Evolutionary conservation across 2,888 invertebrate genomes (phyloP).

Genomic region (Meiosimyza decipiens): DNA sequence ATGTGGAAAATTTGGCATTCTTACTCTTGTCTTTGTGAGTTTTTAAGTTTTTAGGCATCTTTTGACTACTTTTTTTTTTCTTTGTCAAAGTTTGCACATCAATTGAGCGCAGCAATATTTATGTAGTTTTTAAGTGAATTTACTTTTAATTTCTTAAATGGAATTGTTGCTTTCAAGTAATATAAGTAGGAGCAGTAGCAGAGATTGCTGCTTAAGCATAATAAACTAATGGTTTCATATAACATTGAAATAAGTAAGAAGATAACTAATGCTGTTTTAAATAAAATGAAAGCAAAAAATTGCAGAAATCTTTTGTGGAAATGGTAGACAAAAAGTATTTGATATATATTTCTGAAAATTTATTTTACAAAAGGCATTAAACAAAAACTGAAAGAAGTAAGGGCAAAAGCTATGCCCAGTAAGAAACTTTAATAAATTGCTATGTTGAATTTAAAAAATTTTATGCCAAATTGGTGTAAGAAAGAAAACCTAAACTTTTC

Average conservation of each 20-base stretch:
- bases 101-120: constrained; percentile 54
- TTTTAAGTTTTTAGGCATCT: constrained; percentile 2
- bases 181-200: background rate
- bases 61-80: constrained; percentile 9
- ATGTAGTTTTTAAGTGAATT: constrained; percentile 43
- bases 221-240: background rate
- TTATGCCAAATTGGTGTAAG: too few relatives aligned
- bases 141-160: constrained; percentile 56
- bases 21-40: background rate
- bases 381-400: too few relatives aligned
- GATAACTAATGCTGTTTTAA: too few relatives aligned
- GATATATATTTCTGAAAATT: too few relatives aligned
- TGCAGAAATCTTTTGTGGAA: too few relatives aligned
- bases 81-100: constrained; percentile 47
- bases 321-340: too few relatives aligned
- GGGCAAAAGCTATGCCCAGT: too few relatives aligned
- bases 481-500: too few relatives aligned
- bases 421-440: too few relatives aligned
- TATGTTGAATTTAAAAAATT: too few relatives aligned
- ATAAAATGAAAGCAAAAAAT: too few relatives aligned
- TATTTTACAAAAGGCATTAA: too few relatives aligned
- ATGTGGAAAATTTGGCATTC: background rate
- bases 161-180: constrained; percentile 48
- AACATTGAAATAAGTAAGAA: background rate
- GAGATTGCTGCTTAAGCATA: background rate